A percentile compares a stretch with the other conserved stretches of the same genome.
phyloP scores from a whole-genome alignment of 37 sponge, comb jelly and placozoan species.

The Aplysina aerophoba region DNA sequence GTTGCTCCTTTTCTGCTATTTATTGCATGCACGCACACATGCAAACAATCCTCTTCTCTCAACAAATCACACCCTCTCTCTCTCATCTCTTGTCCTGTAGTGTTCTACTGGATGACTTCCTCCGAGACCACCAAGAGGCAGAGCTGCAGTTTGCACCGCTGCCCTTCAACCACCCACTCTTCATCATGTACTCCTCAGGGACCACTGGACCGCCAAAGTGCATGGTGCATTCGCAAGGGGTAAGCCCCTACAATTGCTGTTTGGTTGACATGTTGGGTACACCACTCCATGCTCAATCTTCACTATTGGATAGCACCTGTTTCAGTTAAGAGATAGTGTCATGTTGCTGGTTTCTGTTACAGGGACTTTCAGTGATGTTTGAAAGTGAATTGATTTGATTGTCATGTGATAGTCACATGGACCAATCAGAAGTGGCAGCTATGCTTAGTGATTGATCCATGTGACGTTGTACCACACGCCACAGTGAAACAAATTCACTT shows the following conservation, averaged over 20 bases:
- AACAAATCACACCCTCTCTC: background rate
- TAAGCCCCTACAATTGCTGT: conserved; percentile 40
- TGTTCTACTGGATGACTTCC: conserved; percentile 75
- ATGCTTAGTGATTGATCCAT: no score
- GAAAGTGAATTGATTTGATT: no score
- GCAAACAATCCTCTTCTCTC: background rate
- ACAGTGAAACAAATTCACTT: no score
- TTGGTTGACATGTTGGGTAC: background rate
- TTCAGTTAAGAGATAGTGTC: no score
- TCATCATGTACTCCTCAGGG: conserved; percentile 97
- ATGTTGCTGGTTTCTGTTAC: no score
- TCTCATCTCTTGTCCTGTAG: conserved; percentile 42
- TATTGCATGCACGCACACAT: no score
- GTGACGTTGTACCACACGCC: no score
- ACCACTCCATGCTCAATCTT: no score
- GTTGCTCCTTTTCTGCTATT: background rate
- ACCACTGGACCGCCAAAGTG: conserved; percentile 98
- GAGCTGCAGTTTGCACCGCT: conserved; percentile 85
- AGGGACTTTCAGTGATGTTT: no score
- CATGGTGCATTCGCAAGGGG: conserved; percentile 98
- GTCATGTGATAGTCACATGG: no score
- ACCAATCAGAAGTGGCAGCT: no score
- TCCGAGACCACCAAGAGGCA: conserved; percentile 39
- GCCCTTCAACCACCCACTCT: conserved; percentile 98
- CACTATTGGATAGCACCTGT: no score